Base-by-base conservation (phyloP, 2,113 vertebrate species). In the Helogale parvula region DNA sequence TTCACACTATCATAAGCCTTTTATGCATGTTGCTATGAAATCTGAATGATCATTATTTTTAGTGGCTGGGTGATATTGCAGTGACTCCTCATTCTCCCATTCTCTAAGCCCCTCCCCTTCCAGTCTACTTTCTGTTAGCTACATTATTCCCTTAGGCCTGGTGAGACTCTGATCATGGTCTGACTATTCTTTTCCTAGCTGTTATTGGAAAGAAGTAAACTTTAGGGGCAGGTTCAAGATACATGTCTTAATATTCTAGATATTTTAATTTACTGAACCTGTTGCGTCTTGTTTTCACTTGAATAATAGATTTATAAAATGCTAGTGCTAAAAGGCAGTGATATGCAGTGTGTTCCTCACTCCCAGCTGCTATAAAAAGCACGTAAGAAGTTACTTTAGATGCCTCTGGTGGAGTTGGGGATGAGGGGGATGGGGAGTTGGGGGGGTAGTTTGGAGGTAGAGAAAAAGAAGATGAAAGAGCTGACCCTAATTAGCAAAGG, bases 21-120 rank as follows among this genome's bases (percentile, higher is more conserved):
- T 96, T 93, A 66, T 76, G 14, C n/a, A 50, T 93, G 21, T 82
- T 93, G 50, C 23, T 94, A 45, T 47, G 52, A 84, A 95, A 72
- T 94, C 72, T 81, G 57, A 88, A 82, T 63, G 50, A 92, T 23
- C 38, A 47, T 93, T 84, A 45, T 76, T 88, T 96, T 93, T 88
- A 94, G 63, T 79, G 68, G 23, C 21, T 87, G n/a, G 19, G 45
- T 86, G 41, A 72, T 83, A 81, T 81, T 89, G 72, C 23, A 85
- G 29, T 50, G 54, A 57, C 54, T 57, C 74, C 23, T 6, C 13
- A 23, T 76, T 87, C 25, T 74, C 71, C 4, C 71, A 31, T 79
- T 92, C 25, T 35, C 31, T 17, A 45, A 1, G 12, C 2, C 35
- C 12, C 12, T 54, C 41, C 25, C 11, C 31, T 92, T 52, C 31